Base-by-base conservation (phyloP, 2,888 invertebrate species). In the Reticulitermes lucifugus region DNA sequence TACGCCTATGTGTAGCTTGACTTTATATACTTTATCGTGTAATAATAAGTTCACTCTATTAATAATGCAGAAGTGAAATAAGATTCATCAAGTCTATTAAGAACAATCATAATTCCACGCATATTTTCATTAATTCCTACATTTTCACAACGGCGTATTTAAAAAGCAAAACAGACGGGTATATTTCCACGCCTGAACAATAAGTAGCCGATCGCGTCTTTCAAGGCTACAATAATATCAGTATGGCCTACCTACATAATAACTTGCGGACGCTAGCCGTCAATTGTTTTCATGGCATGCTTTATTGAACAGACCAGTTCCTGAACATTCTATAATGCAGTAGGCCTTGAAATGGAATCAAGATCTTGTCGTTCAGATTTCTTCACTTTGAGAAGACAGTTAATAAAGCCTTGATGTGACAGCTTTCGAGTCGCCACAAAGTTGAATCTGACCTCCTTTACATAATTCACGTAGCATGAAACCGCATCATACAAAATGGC, bases 331-430 rank as follows among this genome's bases (percentile, higher is more conserved):
- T 10, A n/a, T 25, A 65, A 65, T 65, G 65, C 65, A 25, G 65
- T 65, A 65, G 65, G 65, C 65, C 65, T 65, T 65, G 65, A n/a
- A 65, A 65, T 12, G 65, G n/a, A 65, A 65, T 65, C 65, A 65
- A 65, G n/a, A n/a, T 65, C 65, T 25, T 65, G 65, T 65, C 65
- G 6, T 22, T 60, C 65, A 65, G 65, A 65, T 9, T 65, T 25
- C n/a, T 25, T 65, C 6, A 12, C 25, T 65, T 65, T 65, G 9
- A 65, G 25, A n/a, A 65, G 25, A 65, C 65, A 65, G 65, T 25
- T 55, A 25, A 65, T 25, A 65, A 25, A 65, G 12, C 65, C 65
- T 65, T 65, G n/a, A 9, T n/a, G 25, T 14, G 25, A 25, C 65
- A 25, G 65, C 65, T 55, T 55, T 55, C 55, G 18, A 55, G 12